Conservation (phyloP, 2,888 invertebrate species). For the Glaucopsyche alexis region DNA sequence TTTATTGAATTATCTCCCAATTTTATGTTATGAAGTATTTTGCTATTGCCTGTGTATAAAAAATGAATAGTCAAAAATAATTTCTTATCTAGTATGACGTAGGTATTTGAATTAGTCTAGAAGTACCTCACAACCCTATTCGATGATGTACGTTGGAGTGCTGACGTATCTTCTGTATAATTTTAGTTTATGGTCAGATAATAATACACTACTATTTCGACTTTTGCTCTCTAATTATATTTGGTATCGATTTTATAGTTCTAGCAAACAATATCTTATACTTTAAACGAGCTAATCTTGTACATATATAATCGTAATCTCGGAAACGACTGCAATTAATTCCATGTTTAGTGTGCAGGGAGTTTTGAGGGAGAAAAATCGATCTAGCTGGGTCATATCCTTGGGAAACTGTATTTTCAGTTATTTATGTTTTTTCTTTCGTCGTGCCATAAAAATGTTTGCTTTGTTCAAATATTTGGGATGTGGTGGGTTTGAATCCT, state of each 20-base stretch:
- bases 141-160: neutral
- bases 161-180: constrained; percentile 20
- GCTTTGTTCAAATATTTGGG: too few relatives aligned
- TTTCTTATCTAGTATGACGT: neutral
- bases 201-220: constrained; percentile 26
- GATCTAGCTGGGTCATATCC: too few relatives aligned
- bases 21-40: neutral
- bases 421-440: too few relatives aligned
- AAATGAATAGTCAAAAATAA: neutral
- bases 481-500: too few relatives aligned
- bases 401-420: too few relatives aligned
- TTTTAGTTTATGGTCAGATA: constrained; percentile 3
- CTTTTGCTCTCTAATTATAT: neutral
- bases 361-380: too few relatives aligned
- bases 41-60: neutral
- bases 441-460: too few relatives aligned
- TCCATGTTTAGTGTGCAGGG: too few relatives aligned
- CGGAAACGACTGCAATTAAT: too few relatives aligned
- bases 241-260: constrained; percentile 4
- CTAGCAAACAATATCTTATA: neutral
- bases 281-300: too few relatives aligned
- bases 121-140: neutral
- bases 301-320: too few relatives aligned
- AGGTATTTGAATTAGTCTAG: neutral
- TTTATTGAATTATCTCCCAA: neutral